Evolutionary conservation across 2,888 invertebrate species (phyloP), one percentile per base, ranked within the genome.

Genomic region (Lagria hirta): DNA sequence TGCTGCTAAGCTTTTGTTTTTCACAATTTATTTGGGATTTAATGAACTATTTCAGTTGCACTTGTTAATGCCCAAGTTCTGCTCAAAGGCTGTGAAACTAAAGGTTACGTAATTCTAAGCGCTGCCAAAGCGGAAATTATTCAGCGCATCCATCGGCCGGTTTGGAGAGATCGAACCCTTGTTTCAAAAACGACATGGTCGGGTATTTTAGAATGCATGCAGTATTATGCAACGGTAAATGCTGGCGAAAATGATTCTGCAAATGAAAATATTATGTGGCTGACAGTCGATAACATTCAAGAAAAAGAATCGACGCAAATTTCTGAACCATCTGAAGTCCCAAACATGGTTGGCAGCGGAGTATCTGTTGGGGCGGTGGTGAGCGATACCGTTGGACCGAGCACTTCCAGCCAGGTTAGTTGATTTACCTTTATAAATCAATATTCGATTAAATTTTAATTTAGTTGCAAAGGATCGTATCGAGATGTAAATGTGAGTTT

Each of bases 201-300:
- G 50, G 97, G 97, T 11, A 84, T 89, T 35, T 76, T 99, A 6
- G 90, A 92, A 65, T 95, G 97, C 72, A 95, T 99, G 94, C 98
- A 98, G 80, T 99, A 99, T 75, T 99, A 98, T 75, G 98, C 98
- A 6, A 99, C 99, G 4, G 95, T 98, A 29, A 88, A 88, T 67
- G 90, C 89, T 2, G 82, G 82, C 17, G 83, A 84, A 62, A 78
- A 80, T 48, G 85, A 85, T 61, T 80, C 59, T n/a, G 51, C 51
- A 2, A 61, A 65, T 45, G 90, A 93, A 60, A 91, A 94, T 71
- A 94, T 98, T 55, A 91, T 94, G 78, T 99, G 98, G 98, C 77
- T 99, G 55, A 88, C 89, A 0, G 83, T 93, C 26, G 94, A 95
- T 57, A 92, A 95, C 67, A 96, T 96, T 46, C 92, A 93, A 65